phyloP scores from a whole-genome alignment of 1,140 invertebrate species.

The Drosophila bipectinata region DNA sequence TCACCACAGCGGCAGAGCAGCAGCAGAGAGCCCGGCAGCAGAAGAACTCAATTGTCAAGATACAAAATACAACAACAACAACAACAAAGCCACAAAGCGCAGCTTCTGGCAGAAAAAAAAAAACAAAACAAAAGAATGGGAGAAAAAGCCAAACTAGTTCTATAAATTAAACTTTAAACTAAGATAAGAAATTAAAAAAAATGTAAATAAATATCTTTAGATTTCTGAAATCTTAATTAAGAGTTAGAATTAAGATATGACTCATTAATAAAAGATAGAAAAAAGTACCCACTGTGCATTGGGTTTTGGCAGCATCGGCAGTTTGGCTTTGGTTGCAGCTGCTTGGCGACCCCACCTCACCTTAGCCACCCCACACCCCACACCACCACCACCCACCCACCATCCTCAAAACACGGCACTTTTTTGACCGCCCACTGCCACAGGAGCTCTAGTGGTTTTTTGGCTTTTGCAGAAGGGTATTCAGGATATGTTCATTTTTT shows the following conservation, averaged over 20 bases:
- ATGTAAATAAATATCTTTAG: background rate
- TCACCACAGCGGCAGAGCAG: slow-evolving; percentile 34
- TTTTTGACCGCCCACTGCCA: slow-evolving; percentile 62
- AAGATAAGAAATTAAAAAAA: too few species aligned
- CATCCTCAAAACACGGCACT: slow-evolving; percentile 30
- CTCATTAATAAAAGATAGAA: background rate
- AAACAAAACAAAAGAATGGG: slow-evolving; percentile 6
- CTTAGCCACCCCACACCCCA: slow-evolving; percentile 17
- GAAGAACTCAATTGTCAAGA: slow-evolving; percentile 16
- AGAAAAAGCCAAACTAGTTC: background rate
- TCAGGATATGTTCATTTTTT: too few species aligned
- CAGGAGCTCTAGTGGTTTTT: slow-evolving; percentile 53
- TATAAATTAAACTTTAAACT: too few species aligned
- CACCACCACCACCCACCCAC: slow-evolving; percentile 2
- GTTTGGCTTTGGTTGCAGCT: slow-evolving; percentile 50
- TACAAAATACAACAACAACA: slow-evolving; percentile 8
- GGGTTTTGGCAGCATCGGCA: slow-evolving; percentile 52
- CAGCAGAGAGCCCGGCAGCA: background rate
- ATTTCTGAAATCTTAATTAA: background rate
- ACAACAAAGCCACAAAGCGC: slow-evolving; percentile 29
- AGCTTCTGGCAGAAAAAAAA: slow-evolving; percentile 19
- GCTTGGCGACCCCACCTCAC: slow-evolving; percentile 58
- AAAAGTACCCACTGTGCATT: slow-evolving; percentile 28
- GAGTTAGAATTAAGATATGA: background rate
- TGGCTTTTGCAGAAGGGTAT: background rate